Evolutionary conservation across 1,140 invertebrate genomes (phyloP).

Genomic region (Lepidurus couesii): DNA sequence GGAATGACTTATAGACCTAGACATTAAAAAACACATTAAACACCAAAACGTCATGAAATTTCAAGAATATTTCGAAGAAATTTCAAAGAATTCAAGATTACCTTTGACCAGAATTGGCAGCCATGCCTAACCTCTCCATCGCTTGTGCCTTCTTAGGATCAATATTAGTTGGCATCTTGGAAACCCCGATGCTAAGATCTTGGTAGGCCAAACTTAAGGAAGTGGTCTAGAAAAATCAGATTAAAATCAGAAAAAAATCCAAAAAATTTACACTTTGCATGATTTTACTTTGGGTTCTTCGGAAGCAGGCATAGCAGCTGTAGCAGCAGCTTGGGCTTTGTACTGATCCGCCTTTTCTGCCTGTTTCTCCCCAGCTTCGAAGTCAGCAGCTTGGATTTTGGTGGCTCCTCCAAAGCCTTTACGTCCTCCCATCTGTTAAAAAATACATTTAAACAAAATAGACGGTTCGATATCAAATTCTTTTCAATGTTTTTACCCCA

Average conservation of each 20-base stretch:
- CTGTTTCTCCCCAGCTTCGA: conserved; percentile 89
- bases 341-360: conserved; percentile 73
- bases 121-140: conserved; percentile 91
- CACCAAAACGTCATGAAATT: no score
- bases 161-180: conserved; percentile 46
- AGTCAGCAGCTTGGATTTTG: conserved; percentile 60
- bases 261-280: conserved; percentile 37
- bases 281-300: conserved; percentile 41
- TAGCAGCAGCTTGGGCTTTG: conserved; percentile 45
- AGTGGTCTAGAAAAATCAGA: conserved; percentile 49
- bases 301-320: conserved; percentile 46
- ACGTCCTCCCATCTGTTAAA: conserved; percentile 67
- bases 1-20: conserved; percentile 82
- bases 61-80: no score
- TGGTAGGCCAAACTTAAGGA: conserved; percentile 83
- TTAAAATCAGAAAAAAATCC: conserved; percentile 11
- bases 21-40: conserved; percentile 35
- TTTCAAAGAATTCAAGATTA: not conserved
- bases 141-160: conserved; percentile 86
- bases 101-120: conserved; percentile 12
- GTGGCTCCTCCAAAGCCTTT: conserved; percentile 52
- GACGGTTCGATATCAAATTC: conserved; percentile 28
- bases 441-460: conserved; percentile 29
- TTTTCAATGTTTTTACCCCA: conserved; percentile 50
- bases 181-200: conserved; percentile 68